These are phyloP conservation scores for Myrmophylax atrothorax DNA, from an alignment of 2,113 vertebrate genomes.

Conservation along the genomic window DNA sequence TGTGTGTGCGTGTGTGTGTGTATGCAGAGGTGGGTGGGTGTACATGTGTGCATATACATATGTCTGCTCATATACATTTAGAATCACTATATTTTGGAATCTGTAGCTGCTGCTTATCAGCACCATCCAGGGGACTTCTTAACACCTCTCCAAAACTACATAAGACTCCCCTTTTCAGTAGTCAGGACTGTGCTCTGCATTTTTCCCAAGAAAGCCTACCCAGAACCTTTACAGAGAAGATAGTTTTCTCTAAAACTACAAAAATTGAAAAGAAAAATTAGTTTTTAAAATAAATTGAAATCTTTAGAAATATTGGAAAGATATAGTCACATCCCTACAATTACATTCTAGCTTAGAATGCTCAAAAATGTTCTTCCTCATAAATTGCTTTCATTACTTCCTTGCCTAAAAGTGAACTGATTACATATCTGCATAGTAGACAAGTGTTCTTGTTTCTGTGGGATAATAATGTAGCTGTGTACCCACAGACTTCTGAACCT, in stretches of 20 bases:
- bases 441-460: neutral
- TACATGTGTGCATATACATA: fast-evolving
- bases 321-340: neutral
- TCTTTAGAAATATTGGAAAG: neutral
- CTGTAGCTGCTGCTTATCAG: neutral
- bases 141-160: neutral
- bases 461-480: neutral
- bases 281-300: neutral
- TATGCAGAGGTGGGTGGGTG: neutral
- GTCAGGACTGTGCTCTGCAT: neutral
- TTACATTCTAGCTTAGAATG: neutral
- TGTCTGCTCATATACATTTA: neutral
- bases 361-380: neutral
- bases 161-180: neutral
- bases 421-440: neutral
- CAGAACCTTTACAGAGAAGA: neutral
- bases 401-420: neutral
- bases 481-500: fast-evolving
- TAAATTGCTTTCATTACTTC: neutral
- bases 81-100: neutral
- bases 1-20: fast-evolving
- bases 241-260: fast-evolving
- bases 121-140: neutral
- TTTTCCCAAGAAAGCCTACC: neutral
- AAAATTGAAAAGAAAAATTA: neutral